phyloP scores from a whole-genome alignment of 2,797 vertebrate genomes.

The Falco berigora region DNA sequence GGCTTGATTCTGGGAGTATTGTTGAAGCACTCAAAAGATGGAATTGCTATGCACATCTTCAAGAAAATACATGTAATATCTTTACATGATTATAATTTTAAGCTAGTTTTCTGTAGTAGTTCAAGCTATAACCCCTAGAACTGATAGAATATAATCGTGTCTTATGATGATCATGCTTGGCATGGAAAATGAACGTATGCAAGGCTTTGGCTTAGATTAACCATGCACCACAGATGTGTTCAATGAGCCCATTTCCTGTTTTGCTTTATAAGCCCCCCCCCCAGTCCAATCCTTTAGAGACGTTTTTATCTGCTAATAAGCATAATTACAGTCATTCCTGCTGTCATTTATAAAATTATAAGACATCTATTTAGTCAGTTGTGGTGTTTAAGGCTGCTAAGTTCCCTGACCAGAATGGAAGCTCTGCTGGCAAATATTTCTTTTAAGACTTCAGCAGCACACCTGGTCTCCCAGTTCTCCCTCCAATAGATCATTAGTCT shows the following conservation, averaged over 20 bases:
- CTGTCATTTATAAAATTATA: slow-evolving; percentile 51
- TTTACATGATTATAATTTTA: slow-evolving; percentile 41
- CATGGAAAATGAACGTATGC: slow-evolving; percentile 25
- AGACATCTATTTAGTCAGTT: slow-evolving; percentile 22
- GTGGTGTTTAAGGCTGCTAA: neutral
- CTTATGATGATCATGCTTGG: slow-evolving; percentile 22
- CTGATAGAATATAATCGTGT: slow-evolving; percentile 16
- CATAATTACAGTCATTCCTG: slow-evolving; percentile 40
- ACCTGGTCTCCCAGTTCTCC: neutral
- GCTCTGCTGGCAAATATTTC: neutral
- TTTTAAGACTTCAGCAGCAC: neutral
- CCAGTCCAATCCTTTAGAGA: slow-evolving; percentile 26
- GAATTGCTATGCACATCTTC: neutral
- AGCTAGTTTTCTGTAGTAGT: slow-evolving; percentile 27
- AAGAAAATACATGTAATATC: neutral
- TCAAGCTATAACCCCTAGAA: slow-evolving; percentile 20
- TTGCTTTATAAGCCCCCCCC: slow-evolving; percentile 14
- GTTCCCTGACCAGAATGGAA: neutral
- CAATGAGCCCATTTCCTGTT: slow-evolving; percentile 42
- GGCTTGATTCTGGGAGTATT: neutral
- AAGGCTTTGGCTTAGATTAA: slow-evolving; percentile 31
- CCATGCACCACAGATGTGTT: slow-evolving; percentile 22
- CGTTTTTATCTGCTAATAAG: slow-evolving; percentile 48
- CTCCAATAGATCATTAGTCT: neutral
- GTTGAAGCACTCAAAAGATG: neutral